Conservation (phyloP, 2,797 vertebrate species). For the Sphenodon punctatus region DNA sequence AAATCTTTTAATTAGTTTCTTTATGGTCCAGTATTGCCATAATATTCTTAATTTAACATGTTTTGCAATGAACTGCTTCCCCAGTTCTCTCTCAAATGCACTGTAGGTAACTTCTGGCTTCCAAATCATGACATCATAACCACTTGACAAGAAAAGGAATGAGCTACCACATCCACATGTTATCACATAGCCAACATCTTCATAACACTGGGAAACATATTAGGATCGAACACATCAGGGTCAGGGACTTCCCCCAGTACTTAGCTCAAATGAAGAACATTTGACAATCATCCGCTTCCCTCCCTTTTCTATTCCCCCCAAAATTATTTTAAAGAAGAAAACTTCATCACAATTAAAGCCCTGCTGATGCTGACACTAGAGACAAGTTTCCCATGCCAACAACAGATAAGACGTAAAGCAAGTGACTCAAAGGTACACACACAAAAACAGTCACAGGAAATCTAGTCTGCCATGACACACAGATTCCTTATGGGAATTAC, state of each 20-base stretch:
- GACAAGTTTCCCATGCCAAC: neutral
- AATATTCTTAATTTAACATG: neutral
- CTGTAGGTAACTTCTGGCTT: neutral
- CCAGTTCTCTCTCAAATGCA: neutral
- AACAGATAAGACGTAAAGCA: neutral
- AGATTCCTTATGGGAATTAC: neutral
- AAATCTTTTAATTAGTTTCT: neutral
- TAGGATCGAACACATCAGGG: too few species aligned
- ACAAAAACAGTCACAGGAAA: neutral
- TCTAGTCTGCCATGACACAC: neutral
- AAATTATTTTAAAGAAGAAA: neutral
- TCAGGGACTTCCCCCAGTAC: slow-evolving; percentile 22
- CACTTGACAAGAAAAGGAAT: slow-evolving; percentile 39
- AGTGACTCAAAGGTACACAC: neutral
- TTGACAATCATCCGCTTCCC: neutral
- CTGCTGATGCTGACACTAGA: neutral
- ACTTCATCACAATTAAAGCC: neutral
- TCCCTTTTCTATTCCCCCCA: too few species aligned
- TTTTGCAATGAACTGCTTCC: neutral
- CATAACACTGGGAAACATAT: slow-evolving; percentile 61
- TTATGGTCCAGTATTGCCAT: neutral
- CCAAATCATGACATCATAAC: slow-evolving; percentile 7
- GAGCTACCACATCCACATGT: neutral
- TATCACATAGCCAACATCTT: slow-evolving; percentile 21
- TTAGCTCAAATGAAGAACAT: neutral